Evolutionary conservation across 2,888 invertebrate species (phyloP), one percentile per base, ranked within the genome.

Genomic region (Pristionchus japonicus): DNA sequence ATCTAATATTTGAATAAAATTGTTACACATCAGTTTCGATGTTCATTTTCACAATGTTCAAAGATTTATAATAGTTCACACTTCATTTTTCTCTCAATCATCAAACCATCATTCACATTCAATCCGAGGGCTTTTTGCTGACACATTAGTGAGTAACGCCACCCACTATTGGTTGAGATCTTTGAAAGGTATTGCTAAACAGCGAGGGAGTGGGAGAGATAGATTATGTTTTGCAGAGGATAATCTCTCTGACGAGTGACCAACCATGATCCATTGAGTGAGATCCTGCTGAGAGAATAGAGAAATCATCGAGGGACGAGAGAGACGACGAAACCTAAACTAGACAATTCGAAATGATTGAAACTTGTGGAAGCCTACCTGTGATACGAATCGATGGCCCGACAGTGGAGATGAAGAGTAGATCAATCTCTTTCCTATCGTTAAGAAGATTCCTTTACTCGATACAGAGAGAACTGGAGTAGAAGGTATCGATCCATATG

Each of bases 281-380:
- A 61, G 37, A 57, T 34, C 57, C 57, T 11, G 84, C 84, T 20
- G 57, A 37, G 20, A 84, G 34, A 31, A 84, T 37, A 17, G 84
- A 84, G 61, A 84, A 84, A 61, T 84, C 61, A 84, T 84, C 84
- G 40, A 84, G 34, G n/a, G 84, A 57, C 13, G 84, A 84, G 20
- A 84, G 84, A n/a, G 57, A 61, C 37, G 84, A 84, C 6, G 84
- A 61, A 23, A 84, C 3, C 84, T 84, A 31, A 34, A 82, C n/a
- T n/a, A 31, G n/a, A 40, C 20, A 40, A 31, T 40, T 7, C 20
- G 20, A 15, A 77, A 17, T 31, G 1, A 82, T 43, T 49, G 6
- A 47, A 0, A 20, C 23, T 40, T 47, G 20, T n/a, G n/a, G n/a
- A n/a, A 70, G 17, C 9, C 2, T 13, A 87, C 87, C 52, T 57